Conservation (phyloP, 2,113 vertebrate species). For the Polypterus senegalus region DNA sequence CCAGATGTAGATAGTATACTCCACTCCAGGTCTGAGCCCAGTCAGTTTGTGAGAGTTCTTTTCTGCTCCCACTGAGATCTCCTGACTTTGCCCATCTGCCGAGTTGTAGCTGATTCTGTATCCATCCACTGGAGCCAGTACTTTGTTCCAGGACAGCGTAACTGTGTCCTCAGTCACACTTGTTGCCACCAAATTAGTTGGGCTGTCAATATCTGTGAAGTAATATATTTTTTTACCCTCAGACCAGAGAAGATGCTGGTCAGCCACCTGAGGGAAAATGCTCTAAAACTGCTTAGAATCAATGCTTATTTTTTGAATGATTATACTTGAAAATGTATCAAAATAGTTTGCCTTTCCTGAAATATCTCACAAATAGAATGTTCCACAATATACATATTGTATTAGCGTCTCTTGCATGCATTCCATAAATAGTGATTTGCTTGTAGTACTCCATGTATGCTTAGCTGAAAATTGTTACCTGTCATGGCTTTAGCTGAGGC, state of each 20-base stretch:
- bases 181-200: slow-evolving; percentile 49
- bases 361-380: no score
- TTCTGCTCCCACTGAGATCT: slow-evolving; percentile 26
- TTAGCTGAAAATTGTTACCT: slow-evolving; percentile 22
- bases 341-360: no score
- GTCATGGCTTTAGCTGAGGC: slow-evolving; percentile 20
- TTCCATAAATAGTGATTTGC: not conserved
- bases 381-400: no score
- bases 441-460: not conserved
- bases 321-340: no score
- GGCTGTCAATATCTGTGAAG: slow-evolving; percentile 64
- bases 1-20: slow-evolving; percentile 34
- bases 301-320: no score
- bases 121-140: slow-evolving; percentile 29
- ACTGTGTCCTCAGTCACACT: slow-evolving; percentile 45
- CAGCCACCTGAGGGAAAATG: no score
- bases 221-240: not conserved
- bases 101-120: slow-evolving; percentile 34
- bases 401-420: no score
- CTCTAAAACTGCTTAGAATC: no score
- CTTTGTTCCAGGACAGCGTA: slow-evolving; percentile 32
- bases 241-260: no score
- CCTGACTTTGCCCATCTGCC: slow-evolving; percentile 20
- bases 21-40: slow-evolving; percentile 33
- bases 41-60: slow-evolving; percentile 15